Percentiles rank a stretch among this genome's conserved stretches.
Conservation (phyloP, 2,797 vertebrate species). For the Etheostoma perlongum region DNA sequence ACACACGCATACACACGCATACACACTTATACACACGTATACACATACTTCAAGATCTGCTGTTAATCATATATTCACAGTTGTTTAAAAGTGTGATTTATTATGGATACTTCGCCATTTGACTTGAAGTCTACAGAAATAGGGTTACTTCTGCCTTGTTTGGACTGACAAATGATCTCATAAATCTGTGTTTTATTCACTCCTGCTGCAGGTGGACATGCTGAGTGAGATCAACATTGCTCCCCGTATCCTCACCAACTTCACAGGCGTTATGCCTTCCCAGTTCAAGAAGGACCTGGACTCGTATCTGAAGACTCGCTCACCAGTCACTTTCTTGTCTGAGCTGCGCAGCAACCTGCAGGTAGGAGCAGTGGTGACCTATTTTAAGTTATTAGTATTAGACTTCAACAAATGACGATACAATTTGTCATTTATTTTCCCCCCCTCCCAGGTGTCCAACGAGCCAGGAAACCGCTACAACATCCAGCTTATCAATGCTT, state of each 20-base stretch:
- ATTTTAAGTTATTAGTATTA: rapidly evolving
- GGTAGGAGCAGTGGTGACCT: slow-evolving; percentile 74
- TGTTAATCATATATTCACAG: neutral
- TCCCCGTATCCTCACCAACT: slow-evolving; percentile 98
- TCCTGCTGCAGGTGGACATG: slow-evolving; percentile 93
- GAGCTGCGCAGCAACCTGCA: slow-evolving; percentile 98
- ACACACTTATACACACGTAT: too few relatives aligned
- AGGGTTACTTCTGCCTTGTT: neutral
- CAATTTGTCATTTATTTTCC: neutral
- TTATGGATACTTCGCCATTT: neutral
- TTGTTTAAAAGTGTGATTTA: neutral
- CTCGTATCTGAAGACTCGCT: slow-evolving; percentile 98
- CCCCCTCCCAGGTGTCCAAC: slow-evolving; percentile 87
- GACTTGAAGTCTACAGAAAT: neutral
- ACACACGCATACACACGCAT: neutral
- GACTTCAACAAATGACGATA: neutral
- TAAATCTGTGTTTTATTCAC: neutral
- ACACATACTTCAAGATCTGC: neutral
- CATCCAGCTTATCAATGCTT: slow-evolving; percentile 98
- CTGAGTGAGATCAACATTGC: slow-evolving; percentile 99
- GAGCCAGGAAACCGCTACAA: slow-evolving; percentile 99
- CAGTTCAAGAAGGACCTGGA: slow-evolving; percentile 99
- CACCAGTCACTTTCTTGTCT: slow-evolving; percentile 97
- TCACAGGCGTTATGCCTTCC: slow-evolving; percentile 98
- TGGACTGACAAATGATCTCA: neutral